Evolutionary conservation across 2,888 invertebrate genomes (phyloP).

Genomic region (Rhimphoctona megacephalus): DNA sequence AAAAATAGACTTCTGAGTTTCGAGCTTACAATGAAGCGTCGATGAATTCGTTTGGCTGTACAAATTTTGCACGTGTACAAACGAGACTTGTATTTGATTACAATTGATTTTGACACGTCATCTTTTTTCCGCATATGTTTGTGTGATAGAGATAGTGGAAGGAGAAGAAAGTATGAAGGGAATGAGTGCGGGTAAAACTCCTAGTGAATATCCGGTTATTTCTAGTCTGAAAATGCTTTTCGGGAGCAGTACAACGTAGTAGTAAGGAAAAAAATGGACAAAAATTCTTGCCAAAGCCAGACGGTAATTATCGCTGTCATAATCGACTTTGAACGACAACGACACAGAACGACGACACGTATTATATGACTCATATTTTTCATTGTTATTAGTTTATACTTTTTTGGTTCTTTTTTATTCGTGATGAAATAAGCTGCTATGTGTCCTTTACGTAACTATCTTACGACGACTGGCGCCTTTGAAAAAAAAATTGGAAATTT

Average conservation of each 20-base stretch:
- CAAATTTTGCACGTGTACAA: not conserved
- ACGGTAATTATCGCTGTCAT: slow-evolving; percentile 53
- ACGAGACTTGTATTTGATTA: not conserved
- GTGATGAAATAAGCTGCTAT: not conserved
- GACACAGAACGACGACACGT: slow-evolving; percentile 13
- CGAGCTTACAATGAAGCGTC: not conserved
- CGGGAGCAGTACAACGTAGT: not conserved
- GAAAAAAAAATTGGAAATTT: not conserved
- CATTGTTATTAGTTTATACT: not conserved
- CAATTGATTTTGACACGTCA: not conserved
- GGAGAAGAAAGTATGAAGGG: not conserved
- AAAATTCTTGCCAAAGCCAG: slow-evolving; percentile 16
- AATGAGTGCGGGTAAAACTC: not conserved
- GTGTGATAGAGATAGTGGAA: not conserved
- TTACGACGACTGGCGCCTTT: not conserved
- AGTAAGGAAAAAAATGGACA: not conserved
- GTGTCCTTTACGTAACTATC: slow-evolving; percentile 26
- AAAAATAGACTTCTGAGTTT: not conserved
- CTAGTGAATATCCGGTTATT: not conserved
- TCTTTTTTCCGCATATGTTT: not conserved
- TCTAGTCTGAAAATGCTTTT: not conserved
- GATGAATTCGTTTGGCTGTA: not conserved
- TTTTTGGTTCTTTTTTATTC: not conserved
- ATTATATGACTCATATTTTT: slow-evolving; percentile 15
- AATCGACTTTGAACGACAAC: slow-evolving; percentile 18